phyloP scores from a whole-genome alignment of 1,140 invertebrate species.

The Drosophila nebulosa region DNA sequence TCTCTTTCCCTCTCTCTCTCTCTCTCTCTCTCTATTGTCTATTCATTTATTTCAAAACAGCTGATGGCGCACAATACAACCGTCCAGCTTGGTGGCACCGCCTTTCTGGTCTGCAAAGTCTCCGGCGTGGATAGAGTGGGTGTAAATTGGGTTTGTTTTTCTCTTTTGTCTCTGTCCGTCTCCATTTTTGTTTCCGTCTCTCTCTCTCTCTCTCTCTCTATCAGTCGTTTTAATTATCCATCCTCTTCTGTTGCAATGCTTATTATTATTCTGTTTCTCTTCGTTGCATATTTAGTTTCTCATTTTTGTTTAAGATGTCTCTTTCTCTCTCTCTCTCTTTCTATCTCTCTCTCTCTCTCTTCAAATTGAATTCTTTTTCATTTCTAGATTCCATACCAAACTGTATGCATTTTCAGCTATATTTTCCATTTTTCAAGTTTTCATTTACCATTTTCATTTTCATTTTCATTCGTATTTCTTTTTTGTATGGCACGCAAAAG shows the following conservation, averaged over 20 bases:
- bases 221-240: not conserved
- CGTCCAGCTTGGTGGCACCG: slow-evolving; percentile 90
- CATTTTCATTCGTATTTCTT: no score
- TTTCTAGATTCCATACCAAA: slow-evolving; percentile 1
- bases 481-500: slow-evolving; percentile 56
- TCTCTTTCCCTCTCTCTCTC: slow-evolving; percentile 20
- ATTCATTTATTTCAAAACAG: slow-evolving; percentile 79
- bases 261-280: not conserved
- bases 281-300: slow-evolving; percentile 1
- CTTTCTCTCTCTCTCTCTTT: no score
- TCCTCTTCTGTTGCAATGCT: slow-evolving; percentile 5
- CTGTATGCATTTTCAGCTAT: slow-evolving; percentile 21
- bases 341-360: no score
- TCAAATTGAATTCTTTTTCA: slow-evolving; percentile 36
- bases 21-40: not conserved
- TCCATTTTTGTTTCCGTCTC: slow-evolving; percentile 36
- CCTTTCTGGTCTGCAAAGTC: slow-evolving; percentile 91
- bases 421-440: slow-evolving; percentile 33
- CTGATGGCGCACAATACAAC: slow-evolving; percentile 90
- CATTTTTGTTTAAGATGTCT: not conserved
- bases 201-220: not conserved
- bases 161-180: slow-evolving; percentile 43
- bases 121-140: slow-evolving; percentile 81
- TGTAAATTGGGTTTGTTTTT: slow-evolving; percentile 82
- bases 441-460: slow-evolving; percentile 33